A percentile compares a stretch with the other conserved stretches of the same genome.
These are phyloP conservation scores for Macrophya annulata DNA, from an alignment of 2,888 invertebrate genomes.

Conservation along the genomic window DNA sequence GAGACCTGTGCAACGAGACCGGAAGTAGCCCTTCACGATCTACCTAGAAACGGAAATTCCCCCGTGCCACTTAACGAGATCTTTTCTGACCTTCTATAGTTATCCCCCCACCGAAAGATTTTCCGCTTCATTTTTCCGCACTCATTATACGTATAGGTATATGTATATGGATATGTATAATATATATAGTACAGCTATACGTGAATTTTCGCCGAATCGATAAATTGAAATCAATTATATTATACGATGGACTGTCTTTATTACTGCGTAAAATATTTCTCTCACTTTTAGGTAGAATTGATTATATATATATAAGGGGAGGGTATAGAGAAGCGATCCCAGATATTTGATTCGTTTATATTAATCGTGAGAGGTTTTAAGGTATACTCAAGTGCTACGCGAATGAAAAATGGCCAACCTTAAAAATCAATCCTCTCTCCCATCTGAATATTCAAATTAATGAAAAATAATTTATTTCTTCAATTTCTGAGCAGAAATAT, in stretches of 20 bases:
- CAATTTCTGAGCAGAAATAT: neutral
- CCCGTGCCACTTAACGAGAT: conserved; percentile 45
- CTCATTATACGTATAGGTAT: neutral
- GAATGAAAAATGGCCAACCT: conserved; percentile 12
- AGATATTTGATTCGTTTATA: conserved; percentile 23
- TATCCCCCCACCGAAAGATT: neutral
- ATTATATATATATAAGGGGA: neutral
- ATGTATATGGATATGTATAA: neutral
- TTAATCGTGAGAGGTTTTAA: conserved; percentile 39
- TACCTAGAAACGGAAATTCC: conserved; percentile 57
- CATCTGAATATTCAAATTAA: conserved; percentile 40
- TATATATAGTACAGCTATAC: neutral
- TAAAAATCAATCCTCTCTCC: conserved; percentile 1
- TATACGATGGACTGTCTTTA: neutral
- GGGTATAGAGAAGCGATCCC: neutral
- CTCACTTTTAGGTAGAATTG: neutral
- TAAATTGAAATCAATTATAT: neutral
- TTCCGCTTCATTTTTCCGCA: neutral
- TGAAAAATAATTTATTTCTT: conserved; percentile 20
- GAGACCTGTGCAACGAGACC: conserved; percentile 39
- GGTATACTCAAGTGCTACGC: neutral
- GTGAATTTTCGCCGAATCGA: neutral
- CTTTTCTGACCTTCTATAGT: conserved; percentile 28
- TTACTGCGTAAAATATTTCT: neutral
- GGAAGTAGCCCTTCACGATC: conserved; percentile 52